Conservation (phyloP, 2,113 vertebrate species). For the Cottus gobio region DNA sequence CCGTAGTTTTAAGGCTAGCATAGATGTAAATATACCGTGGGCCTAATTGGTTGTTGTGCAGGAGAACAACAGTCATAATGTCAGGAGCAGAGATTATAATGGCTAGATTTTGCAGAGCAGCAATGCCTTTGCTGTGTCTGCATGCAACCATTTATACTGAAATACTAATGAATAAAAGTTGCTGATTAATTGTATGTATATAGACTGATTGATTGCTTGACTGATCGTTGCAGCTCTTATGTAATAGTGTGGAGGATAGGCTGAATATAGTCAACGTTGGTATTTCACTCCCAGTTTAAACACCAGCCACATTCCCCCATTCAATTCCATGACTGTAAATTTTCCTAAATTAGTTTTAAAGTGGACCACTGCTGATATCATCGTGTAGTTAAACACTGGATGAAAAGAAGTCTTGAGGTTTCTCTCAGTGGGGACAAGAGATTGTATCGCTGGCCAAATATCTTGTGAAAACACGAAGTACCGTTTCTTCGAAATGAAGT, state of each 20-base stretch:
- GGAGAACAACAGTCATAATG: background rate
- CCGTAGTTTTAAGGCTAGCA: background rate
- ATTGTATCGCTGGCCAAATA: slow-evolving; percentile 7
- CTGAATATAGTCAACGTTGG: background rate
- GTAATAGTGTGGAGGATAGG: background rate
- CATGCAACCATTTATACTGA: background rate
- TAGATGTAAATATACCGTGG: background rate
- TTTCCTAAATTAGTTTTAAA: background rate
- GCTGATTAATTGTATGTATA: background rate
- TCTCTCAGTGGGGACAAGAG: background rate
- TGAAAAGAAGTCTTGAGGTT: background rate
- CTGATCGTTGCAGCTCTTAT: background rate
- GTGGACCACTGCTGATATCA: background rate
- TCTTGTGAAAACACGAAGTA: background rate
- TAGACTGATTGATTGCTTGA: background rate
- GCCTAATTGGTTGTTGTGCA: slow-evolving; percentile 2
- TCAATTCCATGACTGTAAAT: background rate
- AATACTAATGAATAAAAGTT: background rate
- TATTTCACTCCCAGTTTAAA: slow-evolving; percentile 1
- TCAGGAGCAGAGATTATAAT: background rate
- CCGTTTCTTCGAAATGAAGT: background rate
- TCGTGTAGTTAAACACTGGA: slow-evolving; percentile 13
- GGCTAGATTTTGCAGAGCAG: background rate
- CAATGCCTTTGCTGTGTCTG: background rate
- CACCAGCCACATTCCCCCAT: background rate